Evolutionary conservation across 2,797 vertebrate genomes (phyloP).

Genomic region (Scolopax bukidnonensis): DNA sequence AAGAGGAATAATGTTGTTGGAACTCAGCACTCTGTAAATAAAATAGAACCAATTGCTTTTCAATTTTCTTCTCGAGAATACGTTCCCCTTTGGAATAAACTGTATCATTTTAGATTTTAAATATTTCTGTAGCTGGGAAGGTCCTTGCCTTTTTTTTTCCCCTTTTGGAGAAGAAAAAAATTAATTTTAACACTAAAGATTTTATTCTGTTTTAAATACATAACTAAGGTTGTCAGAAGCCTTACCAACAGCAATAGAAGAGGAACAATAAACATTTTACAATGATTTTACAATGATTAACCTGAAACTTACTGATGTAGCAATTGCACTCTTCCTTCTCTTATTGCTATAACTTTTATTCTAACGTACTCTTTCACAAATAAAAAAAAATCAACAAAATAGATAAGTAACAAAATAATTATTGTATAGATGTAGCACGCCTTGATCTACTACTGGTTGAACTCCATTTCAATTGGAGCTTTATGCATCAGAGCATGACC

Average conservation of each 20-base stretch:
- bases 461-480: neutral
- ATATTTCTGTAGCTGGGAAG: neutral
- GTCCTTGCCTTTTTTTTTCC: neutral
- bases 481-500: neutral
- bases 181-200: neutral
- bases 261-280: neutral
- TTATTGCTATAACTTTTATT: neutral
- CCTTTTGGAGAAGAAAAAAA: neutral
- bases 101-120: slow-evolving; percentile 25
- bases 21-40: slow-evolving; percentile 71
- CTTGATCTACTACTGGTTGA: neutral
- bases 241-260: neutral
- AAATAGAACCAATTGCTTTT: neutral
- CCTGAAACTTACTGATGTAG: neutral
- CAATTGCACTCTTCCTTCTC: neutral
- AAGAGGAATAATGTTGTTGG: slow-evolving; percentile 74
- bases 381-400: neutral
- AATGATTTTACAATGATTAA: neutral
- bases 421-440: neutral
- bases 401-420: neutral
- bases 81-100: slow-evolving; percentile 12
- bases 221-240: neutral
- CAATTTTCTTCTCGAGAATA: neutral
- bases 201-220: neutral
- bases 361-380: neutral